Conservation (phyloP, 1,140 invertebrate genomes). For the Venustaconcha ellipsiformis region DNA sequence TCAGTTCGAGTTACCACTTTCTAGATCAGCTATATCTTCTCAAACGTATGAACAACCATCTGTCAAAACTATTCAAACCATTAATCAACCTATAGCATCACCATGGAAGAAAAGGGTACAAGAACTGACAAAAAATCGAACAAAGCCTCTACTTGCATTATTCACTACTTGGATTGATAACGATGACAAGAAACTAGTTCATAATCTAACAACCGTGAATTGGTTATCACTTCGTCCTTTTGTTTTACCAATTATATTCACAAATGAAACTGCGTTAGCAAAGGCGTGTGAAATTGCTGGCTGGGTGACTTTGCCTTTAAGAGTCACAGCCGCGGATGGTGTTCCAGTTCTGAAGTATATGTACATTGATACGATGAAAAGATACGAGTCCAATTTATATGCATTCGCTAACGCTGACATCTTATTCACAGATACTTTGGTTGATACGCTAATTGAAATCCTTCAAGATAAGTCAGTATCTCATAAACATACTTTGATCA, state of each 20-base stretch:
- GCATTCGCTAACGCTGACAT: slow-evolving; percentile 47
- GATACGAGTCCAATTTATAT: slow-evolving; percentile 38
- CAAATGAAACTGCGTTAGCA: slow-evolving; percentile 22
- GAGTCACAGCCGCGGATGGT: slow-evolving; percentile 24
- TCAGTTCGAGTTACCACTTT: too few relatives aligned
- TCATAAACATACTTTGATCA: slow-evolving; percentile 26
- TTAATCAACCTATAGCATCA: too few relatives aligned
- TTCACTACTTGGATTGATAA: slow-evolving; percentile 37
- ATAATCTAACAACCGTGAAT: slow-evolving; percentile 41
- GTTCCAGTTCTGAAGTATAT: slow-evolving; percentile 46
- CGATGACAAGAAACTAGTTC: slow-evolving; percentile 30
- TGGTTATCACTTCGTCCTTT: slow-evolving; percentile 39
- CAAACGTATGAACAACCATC: too few relatives aligned
- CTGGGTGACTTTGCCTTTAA: slow-evolving; percentile 30
- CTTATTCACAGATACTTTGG: slow-evolving; percentile 35
- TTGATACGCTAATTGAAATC: slow-evolving; percentile 27
- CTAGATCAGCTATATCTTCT: too few relatives aligned
- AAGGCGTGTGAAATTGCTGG: slow-evolving; percentile 18
- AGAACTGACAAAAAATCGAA: not conserved
- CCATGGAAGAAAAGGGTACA: too few relatives aligned
- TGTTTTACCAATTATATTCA: slow-evolving; percentile 39
- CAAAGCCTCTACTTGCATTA: slow-evolving; percentile 31
- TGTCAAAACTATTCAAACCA: too few relatives aligned
- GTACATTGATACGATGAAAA: slow-evolving; percentile 37
- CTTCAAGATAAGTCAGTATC: too few relatives aligned